Evolutionary conservation across 2,888 invertebrate species (phyloP).

Genomic region (Peribatodes rhomboidaria): DNA sequence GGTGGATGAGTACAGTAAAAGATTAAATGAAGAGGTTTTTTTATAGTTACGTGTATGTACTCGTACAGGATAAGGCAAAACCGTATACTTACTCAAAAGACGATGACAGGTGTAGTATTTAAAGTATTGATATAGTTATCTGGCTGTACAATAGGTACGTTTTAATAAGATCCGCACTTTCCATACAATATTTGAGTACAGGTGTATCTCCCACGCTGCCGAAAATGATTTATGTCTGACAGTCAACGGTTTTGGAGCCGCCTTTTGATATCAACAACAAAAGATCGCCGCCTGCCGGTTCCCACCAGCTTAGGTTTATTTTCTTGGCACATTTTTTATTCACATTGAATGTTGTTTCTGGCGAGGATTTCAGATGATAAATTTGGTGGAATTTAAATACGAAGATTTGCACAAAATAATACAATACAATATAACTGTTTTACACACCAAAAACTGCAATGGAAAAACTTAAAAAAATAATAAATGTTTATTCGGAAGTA

Average conservation of each 20-base stretch:
- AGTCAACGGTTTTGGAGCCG: constrained; percentile 30
- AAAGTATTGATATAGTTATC: too few species aligned
- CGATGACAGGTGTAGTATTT: too few species aligned
- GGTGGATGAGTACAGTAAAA: too few species aligned
- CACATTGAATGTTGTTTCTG: not conserved
- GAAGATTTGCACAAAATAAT: not conserved
- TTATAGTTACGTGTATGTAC: too few species aligned
- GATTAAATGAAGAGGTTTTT: too few species aligned
- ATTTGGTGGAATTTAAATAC: not conserved
- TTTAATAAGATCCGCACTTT: not conserved
- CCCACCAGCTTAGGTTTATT: constrained; percentile 38
- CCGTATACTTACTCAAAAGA: too few species aligned
- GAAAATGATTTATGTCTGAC: constrained; percentile 42
- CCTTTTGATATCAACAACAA: constrained; percentile 46
- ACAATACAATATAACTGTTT: not conserved
- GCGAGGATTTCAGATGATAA: not conserved
- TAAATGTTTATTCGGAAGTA: too few species aligned
- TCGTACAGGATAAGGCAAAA: too few species aligned
- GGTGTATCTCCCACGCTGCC: constrained; percentile 12
- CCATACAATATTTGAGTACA: constrained; percentile 4
- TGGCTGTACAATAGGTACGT: not conserved
- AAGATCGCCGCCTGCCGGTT: constrained; percentile 37
- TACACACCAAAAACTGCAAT: too few species aligned
- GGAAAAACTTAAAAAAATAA: not conserved
- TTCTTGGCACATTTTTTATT: not conserved